phyloP scores from a whole-genome alignment of 2,113 vertebrate species.

The Petrocephalus zakoni region DNA sequence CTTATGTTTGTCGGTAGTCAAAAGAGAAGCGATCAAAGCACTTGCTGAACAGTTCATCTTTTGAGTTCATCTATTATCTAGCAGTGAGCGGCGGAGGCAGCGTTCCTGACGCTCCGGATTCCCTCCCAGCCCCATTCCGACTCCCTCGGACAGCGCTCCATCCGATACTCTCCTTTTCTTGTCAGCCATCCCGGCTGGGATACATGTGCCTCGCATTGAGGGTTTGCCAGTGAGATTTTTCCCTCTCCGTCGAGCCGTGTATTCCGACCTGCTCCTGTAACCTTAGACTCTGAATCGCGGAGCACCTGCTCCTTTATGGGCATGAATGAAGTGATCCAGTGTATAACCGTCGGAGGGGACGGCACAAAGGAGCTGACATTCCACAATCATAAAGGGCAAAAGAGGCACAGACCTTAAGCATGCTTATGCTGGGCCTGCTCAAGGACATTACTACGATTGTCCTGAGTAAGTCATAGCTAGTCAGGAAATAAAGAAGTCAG shows the following conservation, averaged over 20 bases:
- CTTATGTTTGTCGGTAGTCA: not conserved
- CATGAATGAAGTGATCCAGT: conserved; percentile 60
- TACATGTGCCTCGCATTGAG: conserved; percentile 43
- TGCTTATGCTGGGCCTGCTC: not conserved
- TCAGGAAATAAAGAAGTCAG: not conserved
- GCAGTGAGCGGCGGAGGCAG: conserved; percentile 57
- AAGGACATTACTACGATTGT: conserved; percentile 38
- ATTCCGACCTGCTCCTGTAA: conserved; percentile 45
- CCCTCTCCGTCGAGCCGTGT: conserved; percentile 26
- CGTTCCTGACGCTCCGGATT: conserved; percentile 60
- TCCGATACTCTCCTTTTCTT: conserved; percentile 59
- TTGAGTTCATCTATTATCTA: conserved; percentile 60
- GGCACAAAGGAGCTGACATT: conserved; percentile 64
- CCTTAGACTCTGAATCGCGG: conserved; percentile 58
- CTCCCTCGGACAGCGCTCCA: conserved; percentile 52
- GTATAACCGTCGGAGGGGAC: conserved; percentile 62
- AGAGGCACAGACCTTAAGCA: not conserved
- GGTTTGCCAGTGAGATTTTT: conserved; percentile 25
- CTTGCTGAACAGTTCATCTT: conserved; percentile 60
- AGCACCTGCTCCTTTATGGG: conserved; percentile 36
- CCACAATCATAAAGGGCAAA: conserved; percentile 48
- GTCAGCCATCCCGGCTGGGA: conserved; percentile 67
- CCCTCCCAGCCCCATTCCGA: conserved; percentile 41
- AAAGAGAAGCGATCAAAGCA: conserved; percentile 57
- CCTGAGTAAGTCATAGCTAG: not conserved